These are phyloP conservation scores for Ctenomys sociabilis DNA, from an alignment of 2,113 vertebrate genomes.

Conservation along the genomic window DNA sequence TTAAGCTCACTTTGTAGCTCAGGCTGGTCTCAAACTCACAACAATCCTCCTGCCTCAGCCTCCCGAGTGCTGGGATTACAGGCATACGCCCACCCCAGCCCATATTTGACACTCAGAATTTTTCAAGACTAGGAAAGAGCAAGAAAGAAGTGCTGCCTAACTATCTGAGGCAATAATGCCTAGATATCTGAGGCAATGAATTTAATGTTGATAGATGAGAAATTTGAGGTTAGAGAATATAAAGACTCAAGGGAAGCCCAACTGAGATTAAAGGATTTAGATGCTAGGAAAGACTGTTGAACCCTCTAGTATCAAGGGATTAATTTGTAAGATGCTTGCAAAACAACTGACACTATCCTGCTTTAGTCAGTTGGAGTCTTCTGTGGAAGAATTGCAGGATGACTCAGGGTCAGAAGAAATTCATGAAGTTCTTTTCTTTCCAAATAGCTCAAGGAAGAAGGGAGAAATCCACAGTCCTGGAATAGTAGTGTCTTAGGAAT, in stretches of 20 bases:
- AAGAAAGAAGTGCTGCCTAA: not conserved
- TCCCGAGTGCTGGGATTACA: no score
- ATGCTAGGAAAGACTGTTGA: conserved; percentile 14
- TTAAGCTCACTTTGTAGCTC: no score
- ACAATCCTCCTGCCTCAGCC: no score
- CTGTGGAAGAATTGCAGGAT: conserved; percentile 13
- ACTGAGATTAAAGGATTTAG: conserved; percentile 55
- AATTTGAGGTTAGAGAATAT: not conserved
- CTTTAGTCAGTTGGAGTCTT: not conserved
- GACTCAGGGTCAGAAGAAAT: conserved; percentile 37
- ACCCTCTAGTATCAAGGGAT: conserved; percentile 48
- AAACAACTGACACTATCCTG: conserved; percentile 49
- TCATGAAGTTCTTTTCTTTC: conserved; percentile 31
- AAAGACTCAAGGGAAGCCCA: conserved; percentile 60
- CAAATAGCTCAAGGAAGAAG: conserved; percentile 51
- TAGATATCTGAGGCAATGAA: not conserved
- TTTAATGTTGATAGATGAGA: conserved; percentile 2
- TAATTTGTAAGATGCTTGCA: conserved; percentile 69
- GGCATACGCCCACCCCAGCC: no score
- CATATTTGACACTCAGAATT: not conserved
- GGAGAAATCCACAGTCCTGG: conserved; percentile 43
- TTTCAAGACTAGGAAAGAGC: not conserved
- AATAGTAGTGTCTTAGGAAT: conserved; percentile 64
- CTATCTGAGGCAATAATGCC: not conserved
- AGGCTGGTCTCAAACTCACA: no score